Evolutionary conservation across 2,113 vertebrate genomes (phyloP).

Genomic region (Tragelaphus imberbis): DNA sequence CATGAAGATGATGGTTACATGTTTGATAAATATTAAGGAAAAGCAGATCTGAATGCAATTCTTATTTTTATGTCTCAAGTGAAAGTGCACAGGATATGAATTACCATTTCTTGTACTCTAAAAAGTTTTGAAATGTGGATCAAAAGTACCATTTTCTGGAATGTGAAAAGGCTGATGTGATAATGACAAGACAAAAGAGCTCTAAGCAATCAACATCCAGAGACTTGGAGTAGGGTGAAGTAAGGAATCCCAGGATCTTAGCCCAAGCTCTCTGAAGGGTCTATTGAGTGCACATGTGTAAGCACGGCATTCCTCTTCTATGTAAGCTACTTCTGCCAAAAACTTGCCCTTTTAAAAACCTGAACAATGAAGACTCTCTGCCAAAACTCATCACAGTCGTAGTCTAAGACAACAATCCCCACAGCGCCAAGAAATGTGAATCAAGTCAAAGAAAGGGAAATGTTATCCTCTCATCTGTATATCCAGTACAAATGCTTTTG

Average conservation of each 20-base stretch:
- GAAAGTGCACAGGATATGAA: neutral
- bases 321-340: conserved; percentile 47
- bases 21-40: neutral
- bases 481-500: neutral
- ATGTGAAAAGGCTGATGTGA: neutral
- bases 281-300: conserved; percentile 63
- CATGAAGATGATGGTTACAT: neutral
- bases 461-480: neutral
- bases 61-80: neutral
- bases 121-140: conserved; percentile 11
- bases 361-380: conserved; percentile 49
- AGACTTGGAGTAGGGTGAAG: neutral
- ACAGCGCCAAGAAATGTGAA: neutral
- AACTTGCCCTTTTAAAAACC: conserved; percentile 64
- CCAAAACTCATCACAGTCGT: conserved; percentile 50
- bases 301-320: conserved; percentile 22
- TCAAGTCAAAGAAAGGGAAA: neutral
- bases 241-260: neutral
- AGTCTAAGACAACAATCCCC: conserved; percentile 47
- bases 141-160: neutral
- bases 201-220: neutral
- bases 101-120: neutral
- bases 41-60: neutral
- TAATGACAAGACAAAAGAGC: neutral
- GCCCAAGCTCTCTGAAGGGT: neutral